Evolutionary conservation across 1,140 invertebrate species (phyloP), one percentile per base, ranked within the genome.

Genomic region (Euglossa dilemma): DNA sequence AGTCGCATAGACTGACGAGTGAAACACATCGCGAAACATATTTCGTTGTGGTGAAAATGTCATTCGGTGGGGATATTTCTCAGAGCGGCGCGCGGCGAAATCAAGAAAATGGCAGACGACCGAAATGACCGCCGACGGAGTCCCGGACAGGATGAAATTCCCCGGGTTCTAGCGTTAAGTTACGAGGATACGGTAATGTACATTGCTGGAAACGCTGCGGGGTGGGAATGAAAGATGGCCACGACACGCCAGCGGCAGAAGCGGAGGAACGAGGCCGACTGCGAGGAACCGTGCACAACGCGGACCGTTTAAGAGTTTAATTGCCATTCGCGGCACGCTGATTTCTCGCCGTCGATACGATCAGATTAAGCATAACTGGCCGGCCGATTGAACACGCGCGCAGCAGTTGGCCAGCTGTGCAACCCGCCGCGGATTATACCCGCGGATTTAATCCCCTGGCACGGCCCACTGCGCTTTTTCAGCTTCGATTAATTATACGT

Each of bases 301-400:
- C 74, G n/a, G n/a, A n/a, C n/a, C n/a, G 45, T 80, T 74, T 69
- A 78, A 70, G 64, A 63, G 69, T 63, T 77, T 88, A 88, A 88
- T 89, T 85, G 87, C 56, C 57, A 56, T 88, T 80, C 64, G 61
- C 66, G 75, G 50, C 28, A 82, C 79, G 5, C 14, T 59, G 76
- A 85, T 76, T 80, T 50, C 47, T 43, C 71, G 67, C 56, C 61
- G 77, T 87, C 67, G 77, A 69, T 84, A 61, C 61, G 50, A 72
- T 50, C 28, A 63, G 74, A 85, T 88, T 76, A 82, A 80, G 56
- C 36, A 28, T 67, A 45, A 70, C 76, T 79, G 82, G 75, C 57
- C 69, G 64, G 28, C 28, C 74, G 79, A 85, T 63, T 43, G 25
- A 84, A 16, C 77, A 54, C 61, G 67, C 28, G 0, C 45, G 45